Evolutionary conservation across 2,888 invertebrate genomes (phyloP).

Genomic region (Alloscopus bannaensis): DNA sequence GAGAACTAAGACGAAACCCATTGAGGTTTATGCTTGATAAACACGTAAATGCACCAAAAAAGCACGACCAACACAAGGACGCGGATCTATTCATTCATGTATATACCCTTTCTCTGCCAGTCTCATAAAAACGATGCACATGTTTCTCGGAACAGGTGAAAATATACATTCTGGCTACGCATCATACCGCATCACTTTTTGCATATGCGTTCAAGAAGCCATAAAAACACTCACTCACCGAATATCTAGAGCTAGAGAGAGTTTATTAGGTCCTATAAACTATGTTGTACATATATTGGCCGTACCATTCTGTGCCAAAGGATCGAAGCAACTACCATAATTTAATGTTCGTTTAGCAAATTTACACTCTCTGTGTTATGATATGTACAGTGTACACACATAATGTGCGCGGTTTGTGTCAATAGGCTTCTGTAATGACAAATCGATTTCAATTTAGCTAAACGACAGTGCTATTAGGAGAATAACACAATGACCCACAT

Average conservation of each 20-base stretch:
- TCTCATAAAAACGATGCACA: neutral
- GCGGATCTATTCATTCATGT: neutral
- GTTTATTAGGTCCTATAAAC: no score
- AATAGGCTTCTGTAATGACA: neutral
- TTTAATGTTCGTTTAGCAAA: neutral
- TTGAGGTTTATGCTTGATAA: neutral
- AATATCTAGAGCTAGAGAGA: no score
- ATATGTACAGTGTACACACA: neutral
- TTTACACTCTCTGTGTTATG: neutral
- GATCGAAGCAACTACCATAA: neutral
- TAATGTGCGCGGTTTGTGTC: neutral
- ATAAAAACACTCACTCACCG: neutral
- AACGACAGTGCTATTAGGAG: neutral
- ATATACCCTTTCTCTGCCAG: neutral
- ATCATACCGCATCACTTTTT: neutral
- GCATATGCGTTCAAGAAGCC: neutral
- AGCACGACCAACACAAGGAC: neutral
- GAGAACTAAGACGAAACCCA: neutral
- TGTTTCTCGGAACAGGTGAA: conserved; percentile 8
- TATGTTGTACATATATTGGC: neutral
- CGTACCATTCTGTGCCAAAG: neutral
- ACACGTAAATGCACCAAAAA: neutral
- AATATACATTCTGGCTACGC: neutral
- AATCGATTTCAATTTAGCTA: neutral
- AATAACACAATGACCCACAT: neutral